Percentiles rank a stretch among this genome's conserved stretches.
Conservation (phyloP, 1,140 invertebrate genomes). For the Microplitis mediator region DNA sequence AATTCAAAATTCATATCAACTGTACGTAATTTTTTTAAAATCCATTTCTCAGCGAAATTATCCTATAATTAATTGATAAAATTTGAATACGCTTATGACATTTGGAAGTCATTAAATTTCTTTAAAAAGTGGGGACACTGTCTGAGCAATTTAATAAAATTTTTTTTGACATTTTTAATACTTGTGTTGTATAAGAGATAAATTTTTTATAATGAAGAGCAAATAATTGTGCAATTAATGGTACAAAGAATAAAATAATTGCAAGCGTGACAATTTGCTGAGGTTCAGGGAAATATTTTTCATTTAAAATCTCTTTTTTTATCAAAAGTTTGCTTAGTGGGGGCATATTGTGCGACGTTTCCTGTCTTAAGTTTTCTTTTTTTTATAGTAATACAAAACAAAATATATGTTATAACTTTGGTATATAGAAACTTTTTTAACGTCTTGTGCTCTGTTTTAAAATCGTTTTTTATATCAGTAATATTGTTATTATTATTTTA, state of each 20-base stretch:
- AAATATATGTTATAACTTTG: background rate
- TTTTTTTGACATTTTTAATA: conserved; percentile 12
- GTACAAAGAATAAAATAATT: background rate
- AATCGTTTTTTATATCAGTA: conserved; percentile 5
- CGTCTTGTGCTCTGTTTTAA: too few relatives aligned
- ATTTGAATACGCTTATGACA: background rate
- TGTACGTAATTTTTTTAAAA: too few relatives aligned
- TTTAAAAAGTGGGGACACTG: too few relatives aligned
- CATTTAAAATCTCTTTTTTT: background rate
- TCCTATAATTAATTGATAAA: too few relatives aligned
- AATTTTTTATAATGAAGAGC: background rate
- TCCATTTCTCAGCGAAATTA: too few relatives aligned
- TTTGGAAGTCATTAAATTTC: background rate
- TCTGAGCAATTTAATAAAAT: background rate
- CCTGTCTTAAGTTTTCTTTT: too few relatives aligned
- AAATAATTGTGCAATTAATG: background rate
- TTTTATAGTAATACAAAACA: background rate
- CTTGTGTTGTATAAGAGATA: background rate
- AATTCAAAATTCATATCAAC: too few relatives aligned
- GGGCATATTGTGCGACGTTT: conserved; percentile 13
- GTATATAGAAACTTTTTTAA: background rate
- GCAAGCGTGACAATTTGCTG: conserved; percentile 2
- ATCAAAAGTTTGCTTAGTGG: background rate
- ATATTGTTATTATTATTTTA: conserved; percentile 23
- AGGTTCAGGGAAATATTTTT: conserved; percentile 29